These are phyloP conservation scores for honey bee (Apis mellifera) DNA, from an alignment of 1,140 invertebrate genomes.

Conservation along the genomic window DNA sequence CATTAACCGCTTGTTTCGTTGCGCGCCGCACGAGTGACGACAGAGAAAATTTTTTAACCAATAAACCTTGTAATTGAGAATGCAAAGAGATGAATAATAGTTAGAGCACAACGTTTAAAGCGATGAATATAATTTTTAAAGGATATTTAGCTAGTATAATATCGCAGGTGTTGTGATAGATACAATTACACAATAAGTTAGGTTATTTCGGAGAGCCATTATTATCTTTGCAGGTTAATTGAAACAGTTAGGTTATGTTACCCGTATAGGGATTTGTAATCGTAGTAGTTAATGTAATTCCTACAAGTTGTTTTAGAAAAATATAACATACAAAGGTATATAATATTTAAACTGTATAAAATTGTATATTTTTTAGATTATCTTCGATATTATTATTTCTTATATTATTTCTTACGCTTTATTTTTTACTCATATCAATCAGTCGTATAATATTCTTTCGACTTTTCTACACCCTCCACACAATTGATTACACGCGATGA, in stretches of 20 bases:
- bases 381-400: too few species aligned
- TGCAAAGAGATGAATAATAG: not conserved
- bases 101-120: not conserved
- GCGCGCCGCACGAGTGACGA: not conserved
- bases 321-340: too few species aligned
- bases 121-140: not conserved
- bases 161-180: not conserved
- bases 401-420: not conserved
- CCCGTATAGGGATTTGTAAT: too few species aligned
- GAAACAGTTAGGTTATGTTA: too few species aligned
- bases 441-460: not conserved
- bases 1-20: constrained; percentile 62
- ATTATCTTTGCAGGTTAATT: not conserved
- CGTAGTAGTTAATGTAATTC: too few species aligned
- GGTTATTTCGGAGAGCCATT: not conserved
- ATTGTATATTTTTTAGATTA: not conserved
- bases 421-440: too few species aligned
- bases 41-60: not conserved
- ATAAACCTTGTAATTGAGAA: not conserved
- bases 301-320: too few species aligned
- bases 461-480: not conserved
- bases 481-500: constrained; percentile 21
- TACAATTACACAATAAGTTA: not conserved
- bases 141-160: not conserved
- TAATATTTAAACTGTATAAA: not conserved